Evolutionary conservation across 2,113 vertebrate species (phyloP).

Genomic region (Struthio camelus): DNA sequence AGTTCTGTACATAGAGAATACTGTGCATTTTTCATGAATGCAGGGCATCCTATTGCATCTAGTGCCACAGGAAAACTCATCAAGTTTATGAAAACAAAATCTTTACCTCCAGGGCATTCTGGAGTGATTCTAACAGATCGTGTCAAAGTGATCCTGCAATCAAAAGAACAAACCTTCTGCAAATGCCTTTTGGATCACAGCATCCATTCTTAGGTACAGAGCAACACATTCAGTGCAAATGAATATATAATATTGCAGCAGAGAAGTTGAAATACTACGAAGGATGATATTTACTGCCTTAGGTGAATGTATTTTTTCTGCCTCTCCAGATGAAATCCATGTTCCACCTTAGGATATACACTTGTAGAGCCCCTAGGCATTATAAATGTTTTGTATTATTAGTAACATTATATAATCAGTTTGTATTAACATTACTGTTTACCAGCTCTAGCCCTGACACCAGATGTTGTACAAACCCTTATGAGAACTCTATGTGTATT

Average conservation of each 20-base stretch:
- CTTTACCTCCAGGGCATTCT: not conserved
- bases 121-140: not conserved
- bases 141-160: not conserved
- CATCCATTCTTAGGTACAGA: not conserved
- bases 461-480: not conserved
- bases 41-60: not conserved
- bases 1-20: conserved; percentile 24
- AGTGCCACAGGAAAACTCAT: not conserved
- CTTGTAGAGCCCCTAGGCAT: not conserved
- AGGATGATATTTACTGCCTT: not conserved
- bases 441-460: not conserved
- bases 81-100: not conserved
- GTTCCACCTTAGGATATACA: not conserved
- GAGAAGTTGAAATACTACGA: not conserved
- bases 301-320: not conserved
- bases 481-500: not conserved
- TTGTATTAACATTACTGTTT: not conserved
- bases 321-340: not conserved
- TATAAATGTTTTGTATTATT: not conserved
- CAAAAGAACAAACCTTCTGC: not conserved
- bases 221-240: not conserved
- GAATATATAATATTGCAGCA: not conserved
- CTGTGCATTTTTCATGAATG: not conserved
- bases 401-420: not conserved
- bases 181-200: not conserved